Evolutionary conservation across 1,140 invertebrate genomes (phyloP).

Genomic region (Tetragonula clypearis): DNA sequence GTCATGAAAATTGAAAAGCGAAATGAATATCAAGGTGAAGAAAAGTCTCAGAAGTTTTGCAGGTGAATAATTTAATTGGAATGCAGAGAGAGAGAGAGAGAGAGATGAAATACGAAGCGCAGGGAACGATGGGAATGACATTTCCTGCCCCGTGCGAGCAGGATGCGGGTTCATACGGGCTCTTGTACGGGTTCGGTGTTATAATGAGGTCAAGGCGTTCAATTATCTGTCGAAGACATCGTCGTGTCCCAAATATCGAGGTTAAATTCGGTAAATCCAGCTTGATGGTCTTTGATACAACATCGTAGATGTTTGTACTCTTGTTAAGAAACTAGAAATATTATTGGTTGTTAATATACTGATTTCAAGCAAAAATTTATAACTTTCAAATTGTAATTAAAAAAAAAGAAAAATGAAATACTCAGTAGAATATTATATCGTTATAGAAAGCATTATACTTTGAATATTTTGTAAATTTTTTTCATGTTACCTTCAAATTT

Average conservation of each 20-base stretch:
- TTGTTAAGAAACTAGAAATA: not conserved
- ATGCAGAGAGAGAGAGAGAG: conserved; percentile 23
- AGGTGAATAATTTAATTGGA: conserved; percentile 3
- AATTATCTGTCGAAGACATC: conserved; percentile 3
- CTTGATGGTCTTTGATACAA: not conserved
- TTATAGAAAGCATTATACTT: too few species aligned
- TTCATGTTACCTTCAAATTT: too few species aligned
- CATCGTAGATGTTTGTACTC: not conserved
- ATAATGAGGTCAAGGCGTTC: conserved; percentile 44
- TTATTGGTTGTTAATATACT: not conserved
- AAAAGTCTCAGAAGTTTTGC: too few species aligned
- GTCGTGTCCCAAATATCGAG: conserved; percentile 1
- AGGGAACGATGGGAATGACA: conserved; percentile 23
- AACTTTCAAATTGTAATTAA: too few species aligned
- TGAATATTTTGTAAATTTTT: too few species aligned
- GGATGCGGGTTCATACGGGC: conserved; percentile 40
- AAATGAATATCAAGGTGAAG: not conserved
- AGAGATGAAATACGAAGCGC: conserved; percentile 4
- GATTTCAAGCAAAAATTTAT: too few species aligned
- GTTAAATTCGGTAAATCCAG: not conserved
- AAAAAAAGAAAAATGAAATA: too few species aligned
- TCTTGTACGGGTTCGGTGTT: conserved; percentile 11
- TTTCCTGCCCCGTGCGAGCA: conserved; percentile 30
- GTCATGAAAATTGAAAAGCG: too few species aligned
- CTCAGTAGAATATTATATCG: too few species aligned